Percentiles rank a stretch among this genome's conserved stretches.
These are phyloP conservation scores for Platyscapa corneri DNA, from an alignment of 1,140 invertebrate species.

Conservation along the genomic window DNA sequence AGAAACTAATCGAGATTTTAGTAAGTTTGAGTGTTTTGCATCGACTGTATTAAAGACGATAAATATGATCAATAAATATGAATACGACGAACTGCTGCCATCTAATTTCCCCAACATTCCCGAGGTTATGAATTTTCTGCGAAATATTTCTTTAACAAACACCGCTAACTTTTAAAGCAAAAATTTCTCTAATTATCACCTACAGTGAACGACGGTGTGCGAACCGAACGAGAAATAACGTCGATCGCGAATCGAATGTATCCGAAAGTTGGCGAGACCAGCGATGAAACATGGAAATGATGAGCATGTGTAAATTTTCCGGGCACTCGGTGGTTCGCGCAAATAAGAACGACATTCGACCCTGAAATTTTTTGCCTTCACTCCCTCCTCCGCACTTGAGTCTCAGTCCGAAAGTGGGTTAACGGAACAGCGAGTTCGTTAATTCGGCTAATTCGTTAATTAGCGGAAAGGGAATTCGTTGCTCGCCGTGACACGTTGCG, in stretches of 20 bases:
- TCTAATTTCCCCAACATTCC: neutral
- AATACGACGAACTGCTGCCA: neutral
- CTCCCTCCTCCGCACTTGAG: neutral
- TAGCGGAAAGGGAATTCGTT: neutral
- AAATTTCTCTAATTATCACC: neutral
- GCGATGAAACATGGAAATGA: neutral
- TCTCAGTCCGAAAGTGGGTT: conserved; percentile 39
- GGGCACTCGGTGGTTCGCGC: neutral
- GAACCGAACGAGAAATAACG: neutral
- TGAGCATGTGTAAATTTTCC: neutral
- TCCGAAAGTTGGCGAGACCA: neutral
- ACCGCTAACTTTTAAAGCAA: neutral
- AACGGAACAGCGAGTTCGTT: conserved; percentile 34
- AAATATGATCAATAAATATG: neutral
- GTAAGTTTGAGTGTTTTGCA: neutral
- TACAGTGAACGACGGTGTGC: neutral
- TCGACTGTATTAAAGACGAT: neutral
- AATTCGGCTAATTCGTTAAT: neutral
- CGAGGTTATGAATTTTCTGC: neutral
- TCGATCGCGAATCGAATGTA: neutral
- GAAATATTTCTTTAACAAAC: neutral
- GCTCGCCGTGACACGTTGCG: neutral
- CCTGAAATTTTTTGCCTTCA: conserved; percentile 37
- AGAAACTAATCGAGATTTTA: neutral
- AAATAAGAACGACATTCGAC: conserved; percentile 40